Conservation (phyloP, 2,797 vertebrate species). For the Pangasius sanitwongsei region DNA sequence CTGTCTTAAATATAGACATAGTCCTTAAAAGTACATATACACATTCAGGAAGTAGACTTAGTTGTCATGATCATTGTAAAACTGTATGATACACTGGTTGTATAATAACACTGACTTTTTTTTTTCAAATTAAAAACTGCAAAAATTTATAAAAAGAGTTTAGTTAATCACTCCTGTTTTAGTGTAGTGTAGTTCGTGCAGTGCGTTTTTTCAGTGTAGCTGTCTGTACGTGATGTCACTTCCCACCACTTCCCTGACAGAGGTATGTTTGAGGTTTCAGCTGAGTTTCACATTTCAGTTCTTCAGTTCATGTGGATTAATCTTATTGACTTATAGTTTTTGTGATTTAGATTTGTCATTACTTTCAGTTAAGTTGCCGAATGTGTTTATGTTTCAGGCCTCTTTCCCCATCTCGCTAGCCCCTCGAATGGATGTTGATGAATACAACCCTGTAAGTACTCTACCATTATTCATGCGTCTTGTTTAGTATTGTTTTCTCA, state of each 20-base stretch:
- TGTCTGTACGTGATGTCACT: constrained; percentile 13
- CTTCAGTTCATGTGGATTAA: background rate
- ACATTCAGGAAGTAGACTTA: background rate
- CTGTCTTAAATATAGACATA: background rate
- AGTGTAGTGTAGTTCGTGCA: background rate
- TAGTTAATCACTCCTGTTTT: background rate
- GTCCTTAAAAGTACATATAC: background rate
- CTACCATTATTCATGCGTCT: background rate
- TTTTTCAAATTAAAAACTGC: background rate
- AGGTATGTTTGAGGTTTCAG: constrained; percentile 31
- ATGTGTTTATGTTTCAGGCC: constrained; percentile 69
- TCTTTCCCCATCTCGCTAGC: constrained; percentile 75
- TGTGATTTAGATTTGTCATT: background rate
- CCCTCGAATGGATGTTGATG: constrained; percentile 82
- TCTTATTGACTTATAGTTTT: background rate
- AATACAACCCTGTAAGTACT: constrained; percentile 84
- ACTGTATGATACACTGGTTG: background rate
- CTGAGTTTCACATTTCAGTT: constrained; percentile 35
- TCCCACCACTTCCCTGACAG: constrained; percentile 33
- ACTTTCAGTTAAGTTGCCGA: constrained; percentile 30
- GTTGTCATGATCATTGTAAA: background rate
- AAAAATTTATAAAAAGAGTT: background rate
- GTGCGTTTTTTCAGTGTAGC: background rate
- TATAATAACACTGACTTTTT: no score
- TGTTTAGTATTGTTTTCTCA: background rate